Base-by-base conservation (phyloP, 2,113 vertebrate genomes). In the Oreochromis aureus region DNA sequence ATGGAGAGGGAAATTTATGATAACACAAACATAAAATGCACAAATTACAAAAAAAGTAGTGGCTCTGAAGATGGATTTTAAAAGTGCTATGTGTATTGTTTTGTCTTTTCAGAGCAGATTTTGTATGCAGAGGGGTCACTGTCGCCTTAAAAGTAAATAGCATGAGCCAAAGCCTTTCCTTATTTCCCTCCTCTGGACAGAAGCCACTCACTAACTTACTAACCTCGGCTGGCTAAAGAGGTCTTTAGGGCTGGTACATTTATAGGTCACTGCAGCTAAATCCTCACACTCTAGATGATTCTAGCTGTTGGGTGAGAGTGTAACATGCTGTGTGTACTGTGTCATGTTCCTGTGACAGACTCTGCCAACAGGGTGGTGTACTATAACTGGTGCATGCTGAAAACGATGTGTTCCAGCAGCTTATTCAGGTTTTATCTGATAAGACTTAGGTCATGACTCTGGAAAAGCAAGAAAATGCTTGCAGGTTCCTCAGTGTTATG, bases 191-290 rank as follows among this genome's bases (percentile, higher is more conserved):
- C 46, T 71, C 63, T 85, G 88, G 79, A 86, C 58, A 82, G 53
- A 66, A 81, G 86, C 85, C 86, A 88, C 53, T 85, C 34, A 51
- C 53, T 93, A 86, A 91, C 91, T 85, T 27, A 46, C 41, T 92
- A 87, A 91, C 92, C 90, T 79, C 11, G 32, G 30, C 12, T 41
- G 24, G 51, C 87, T 87, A 80, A 81, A 89, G 58, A 83, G 61
- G 80, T 48, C 61, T 78, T 79, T 81, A 80, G 73, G 76, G 36
- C 32, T 7, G 15, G 24, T 84, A 51, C 81, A 87, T 86, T 86
- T 91, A 82, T 91, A 91, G 78, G 82, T 80, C 87, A 86, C 80
- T 69, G 83, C 39, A 73, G 85, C 71, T 95, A 92, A 91, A 91
- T 91, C 91, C 91, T 76, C 56, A 48, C 7, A 22, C 89, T 90